Conservation (phyloP, 2,797 vertebrate genomes). For the Poeciliopsis infans region DNA sequence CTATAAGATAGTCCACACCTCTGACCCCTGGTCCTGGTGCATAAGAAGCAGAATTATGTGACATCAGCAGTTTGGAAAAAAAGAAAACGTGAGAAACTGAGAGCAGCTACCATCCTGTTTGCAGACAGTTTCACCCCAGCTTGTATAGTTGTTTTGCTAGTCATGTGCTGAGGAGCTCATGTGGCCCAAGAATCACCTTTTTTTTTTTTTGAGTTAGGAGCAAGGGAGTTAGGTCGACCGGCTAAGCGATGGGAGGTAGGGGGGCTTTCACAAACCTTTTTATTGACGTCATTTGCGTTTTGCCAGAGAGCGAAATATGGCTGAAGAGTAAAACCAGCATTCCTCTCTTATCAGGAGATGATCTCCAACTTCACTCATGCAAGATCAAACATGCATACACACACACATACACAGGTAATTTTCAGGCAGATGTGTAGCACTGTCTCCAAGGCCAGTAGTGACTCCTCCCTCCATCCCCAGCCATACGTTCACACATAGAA, state of each 20-base stretch:
- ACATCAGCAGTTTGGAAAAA: slow-evolving; percentile 7
- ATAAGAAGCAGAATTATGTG: slow-evolving; percentile 36
- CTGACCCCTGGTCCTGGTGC: slow-evolving; percentile 50
- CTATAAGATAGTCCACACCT: slow-evolving; percentile 73
- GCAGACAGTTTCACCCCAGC: slow-evolving; percentile 60
- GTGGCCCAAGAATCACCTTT: slow-evolving; percentile 43
- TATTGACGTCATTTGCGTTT: slow-evolving; percentile 52
- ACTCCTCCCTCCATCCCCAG: slow-evolving; percentile 77
- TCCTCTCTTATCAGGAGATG: slow-evolving; percentile 74
- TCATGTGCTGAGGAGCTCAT: slow-evolving; percentile 59
- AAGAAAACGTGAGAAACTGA: slow-evolving; percentile 47
- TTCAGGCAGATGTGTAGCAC: slow-evolving; percentile 92
- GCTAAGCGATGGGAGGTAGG: slow-evolving; percentile 35
- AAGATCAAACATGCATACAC: slow-evolving; percentile 14
- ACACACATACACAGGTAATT: slow-evolving; percentile 52
- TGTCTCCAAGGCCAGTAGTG: slow-evolving; percentile 93
- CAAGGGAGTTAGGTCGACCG: slow-evolving; percentile 58
- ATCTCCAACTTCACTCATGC: slow-evolving; percentile 59
- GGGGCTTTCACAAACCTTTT: slow-evolving; percentile 51
- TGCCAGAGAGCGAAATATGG: slow-evolving; percentile 63
- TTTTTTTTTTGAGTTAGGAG: slow-evolving; percentile 27
- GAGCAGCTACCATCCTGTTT: slow-evolving; percentile 67
- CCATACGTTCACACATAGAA: slow-evolving; percentile 85
- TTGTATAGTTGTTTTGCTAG: slow-evolving; percentile 56
- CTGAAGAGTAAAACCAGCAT: slow-evolving; percentile 77